These are phyloP conservation scores for Agrypnia vestita DNA, from an alignment of 1,140 invertebrate species.

Conservation along the genomic window DNA sequence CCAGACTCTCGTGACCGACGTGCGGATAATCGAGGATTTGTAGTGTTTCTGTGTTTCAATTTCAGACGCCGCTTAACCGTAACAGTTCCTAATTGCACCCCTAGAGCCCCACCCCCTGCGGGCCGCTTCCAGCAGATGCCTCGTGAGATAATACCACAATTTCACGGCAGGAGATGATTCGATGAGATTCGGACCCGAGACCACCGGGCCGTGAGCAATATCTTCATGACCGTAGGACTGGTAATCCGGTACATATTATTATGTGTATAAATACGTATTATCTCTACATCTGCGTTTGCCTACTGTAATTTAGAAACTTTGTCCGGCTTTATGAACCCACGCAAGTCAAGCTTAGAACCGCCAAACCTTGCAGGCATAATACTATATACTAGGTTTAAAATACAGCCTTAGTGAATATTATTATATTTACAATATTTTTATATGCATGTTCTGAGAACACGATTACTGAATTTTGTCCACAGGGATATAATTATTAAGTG, in stretches of 20 bases:
- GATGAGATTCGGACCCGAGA: not conserved
- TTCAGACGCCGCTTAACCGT: not conserved
- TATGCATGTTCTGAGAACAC: too few relatives aligned
- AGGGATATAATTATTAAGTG: too few relatives aligned
- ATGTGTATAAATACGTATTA: too few relatives aligned
- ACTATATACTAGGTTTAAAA: too few relatives aligned
- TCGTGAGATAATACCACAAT: constrained; percentile 31
- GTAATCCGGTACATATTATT: not conserved
- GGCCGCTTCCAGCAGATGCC: constrained; percentile 1
- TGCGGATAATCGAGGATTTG: not conserved
- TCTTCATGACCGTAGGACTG: not conserved
- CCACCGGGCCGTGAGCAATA: constrained; percentile 6
- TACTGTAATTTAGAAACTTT: too few relatives aligned
- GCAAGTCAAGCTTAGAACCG: too few relatives aligned
- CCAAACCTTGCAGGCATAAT: too few relatives aligned
- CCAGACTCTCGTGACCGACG: not conserved
- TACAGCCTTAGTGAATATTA: too few relatives aligned
- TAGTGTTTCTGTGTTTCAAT: not conserved
- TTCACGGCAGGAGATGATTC: constrained; percentile 23
- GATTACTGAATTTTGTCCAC: too few relatives aligned
- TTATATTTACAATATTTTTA: too few relatives aligned
- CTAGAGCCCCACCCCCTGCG: not conserved
- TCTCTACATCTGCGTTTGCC: too few relatives aligned
- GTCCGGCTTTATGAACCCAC: too few relatives aligned
- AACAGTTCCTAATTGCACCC: not conserved